Evolutionary conservation across 2,888 invertebrate species (phyloP).

Genomic region (Napeogenes inachia): DNA sequence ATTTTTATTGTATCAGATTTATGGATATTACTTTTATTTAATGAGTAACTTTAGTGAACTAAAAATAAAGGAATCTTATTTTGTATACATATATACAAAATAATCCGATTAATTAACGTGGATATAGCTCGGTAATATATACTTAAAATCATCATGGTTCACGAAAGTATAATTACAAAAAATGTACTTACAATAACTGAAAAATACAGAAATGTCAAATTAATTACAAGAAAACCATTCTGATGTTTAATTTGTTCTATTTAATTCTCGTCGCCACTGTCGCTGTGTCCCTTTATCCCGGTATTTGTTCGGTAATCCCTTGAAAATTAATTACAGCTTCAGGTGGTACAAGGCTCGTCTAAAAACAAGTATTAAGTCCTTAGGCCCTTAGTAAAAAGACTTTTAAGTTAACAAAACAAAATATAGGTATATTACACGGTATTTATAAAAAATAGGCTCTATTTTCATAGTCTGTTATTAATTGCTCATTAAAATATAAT

Average conservation of each 20-base stretch:
- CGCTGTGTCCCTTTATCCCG: conserved; percentile 23
- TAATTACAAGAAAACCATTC: background rate
- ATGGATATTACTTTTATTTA: background rate
- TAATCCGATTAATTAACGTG: too few relatives aligned
- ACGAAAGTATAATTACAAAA: too few relatives aligned
- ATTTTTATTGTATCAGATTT: background rate
- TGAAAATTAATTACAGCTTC: conserved; percentile 68
- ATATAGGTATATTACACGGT: background rate
- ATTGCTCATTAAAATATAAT: too few relatives aligned
- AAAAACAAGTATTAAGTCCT: conserved; percentile 14
- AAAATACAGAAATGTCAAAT: background rate
- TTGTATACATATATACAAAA: background rate
- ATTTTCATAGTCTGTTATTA: too few relatives aligned
- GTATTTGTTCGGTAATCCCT: conserved; percentile 52
- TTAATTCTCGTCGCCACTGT: conserved; percentile 46
- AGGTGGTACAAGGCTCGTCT: conserved; percentile 32
- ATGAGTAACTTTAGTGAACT: too few relatives aligned
- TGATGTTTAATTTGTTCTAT: conserved; percentile 40
- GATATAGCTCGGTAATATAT: too few relatives aligned
- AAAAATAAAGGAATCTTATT: too few relatives aligned
- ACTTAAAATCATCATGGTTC: too few relatives aligned
- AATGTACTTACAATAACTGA: too few relatives aligned
- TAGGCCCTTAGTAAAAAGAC: conserved; percentile 1
- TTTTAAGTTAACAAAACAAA: conserved; percentile 1
- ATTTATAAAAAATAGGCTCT: too few relatives aligned